Percentiles rank a stretch among this genome's conserved stretches.
Evolutionary conservation across 2,888 invertebrate species (phyloP).

Genomic region (Monoplex corrugatus): DNA sequence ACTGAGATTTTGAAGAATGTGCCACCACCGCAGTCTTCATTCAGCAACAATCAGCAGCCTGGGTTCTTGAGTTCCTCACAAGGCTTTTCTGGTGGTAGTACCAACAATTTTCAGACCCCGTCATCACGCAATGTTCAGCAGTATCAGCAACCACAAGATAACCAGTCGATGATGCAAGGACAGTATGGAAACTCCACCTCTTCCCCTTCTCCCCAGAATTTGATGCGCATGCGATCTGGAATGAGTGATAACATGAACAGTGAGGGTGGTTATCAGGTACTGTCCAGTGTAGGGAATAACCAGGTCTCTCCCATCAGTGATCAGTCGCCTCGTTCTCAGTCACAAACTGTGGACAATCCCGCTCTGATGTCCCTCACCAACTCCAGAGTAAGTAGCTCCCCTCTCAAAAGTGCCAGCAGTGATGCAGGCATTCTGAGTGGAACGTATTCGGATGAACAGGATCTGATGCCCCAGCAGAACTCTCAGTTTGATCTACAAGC

Average conservation of each 20-base stretch:
- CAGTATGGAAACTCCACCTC: constrained; percentile 44
- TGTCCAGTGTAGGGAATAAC: constrained; percentile 47
- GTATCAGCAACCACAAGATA: constrained; percentile 47
- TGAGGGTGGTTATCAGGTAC: constrained; percentile 42
- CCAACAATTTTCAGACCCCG: constrained; percentile 35
- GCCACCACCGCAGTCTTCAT: constrained; percentile 45
- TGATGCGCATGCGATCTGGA: constrained; percentile 41
- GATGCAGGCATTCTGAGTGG: constrained; percentile 38
- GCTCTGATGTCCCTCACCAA: constrained; percentile 36
- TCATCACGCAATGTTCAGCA: constrained; percentile 43
- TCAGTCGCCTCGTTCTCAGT: constrained; percentile 46
- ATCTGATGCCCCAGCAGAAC: constrained; percentile 44
- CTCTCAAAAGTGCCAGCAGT: background rate
- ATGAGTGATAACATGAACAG: constrained; percentile 32
- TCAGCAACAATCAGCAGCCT: constrained; percentile 3
- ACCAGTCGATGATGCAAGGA: constrained; percentile 45
- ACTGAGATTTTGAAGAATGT: constrained; percentile 46
- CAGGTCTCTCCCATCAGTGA: constrained; percentile 47
- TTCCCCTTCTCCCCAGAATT: constrained; percentile 42
- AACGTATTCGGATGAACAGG: constrained; percentile 35
- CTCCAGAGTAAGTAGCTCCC: background rate
- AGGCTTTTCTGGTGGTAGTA: constrained; percentile 41
- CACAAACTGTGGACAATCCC: constrained; percentile 35
- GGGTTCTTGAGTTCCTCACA: constrained; percentile 48
- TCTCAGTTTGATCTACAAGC: constrained; percentile 54